Conservation (phyloP, 2,113 vertebrate species). For the Catharus fuscescens region DNA sequence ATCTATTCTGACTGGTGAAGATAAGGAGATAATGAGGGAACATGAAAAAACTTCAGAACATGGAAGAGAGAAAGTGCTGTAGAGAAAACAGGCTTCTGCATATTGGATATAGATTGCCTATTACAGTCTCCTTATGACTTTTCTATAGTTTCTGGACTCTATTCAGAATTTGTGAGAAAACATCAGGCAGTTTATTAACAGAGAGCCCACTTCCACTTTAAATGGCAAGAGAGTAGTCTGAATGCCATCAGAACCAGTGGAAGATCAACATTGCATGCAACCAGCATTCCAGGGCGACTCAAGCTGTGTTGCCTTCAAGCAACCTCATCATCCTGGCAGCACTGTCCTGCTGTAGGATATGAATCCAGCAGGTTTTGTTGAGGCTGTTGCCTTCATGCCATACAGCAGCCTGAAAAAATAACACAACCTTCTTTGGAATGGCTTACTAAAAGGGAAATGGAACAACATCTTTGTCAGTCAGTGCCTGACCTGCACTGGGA, state of each 20-base stretch:
- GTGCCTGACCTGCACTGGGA: background rate
- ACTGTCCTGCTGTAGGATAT: background rate
- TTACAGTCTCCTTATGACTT: background rate
- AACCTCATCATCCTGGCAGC: background rate
- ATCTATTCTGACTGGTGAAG: conserved; percentile 17
- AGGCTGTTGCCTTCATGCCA: background rate
- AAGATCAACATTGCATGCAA: background rate
- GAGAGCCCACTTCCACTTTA: background rate
- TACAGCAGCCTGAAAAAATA: conserved; percentile 11
- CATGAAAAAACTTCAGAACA: background rate
- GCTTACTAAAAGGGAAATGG: conserved; percentile 5
- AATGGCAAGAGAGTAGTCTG: background rate
- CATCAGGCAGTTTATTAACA: background rate
- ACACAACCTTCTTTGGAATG: background rate
- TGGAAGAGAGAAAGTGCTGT: background rate
- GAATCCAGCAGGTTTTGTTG: background rate
- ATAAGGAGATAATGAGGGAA: background rate
- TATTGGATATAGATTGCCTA: background rate
- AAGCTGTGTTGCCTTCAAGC: background rate
- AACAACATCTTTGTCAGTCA: background rate
- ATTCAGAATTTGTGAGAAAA: background rate
- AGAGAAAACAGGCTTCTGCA: background rate
- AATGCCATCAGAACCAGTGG: background rate
- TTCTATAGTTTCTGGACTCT: background rate
- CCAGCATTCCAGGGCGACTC: background rate